These are phyloP conservation scores for Rhagologus leucostigma DNA, from an alignment of 2,113 vertebrate species.

Conservation along the genomic window DNA sequence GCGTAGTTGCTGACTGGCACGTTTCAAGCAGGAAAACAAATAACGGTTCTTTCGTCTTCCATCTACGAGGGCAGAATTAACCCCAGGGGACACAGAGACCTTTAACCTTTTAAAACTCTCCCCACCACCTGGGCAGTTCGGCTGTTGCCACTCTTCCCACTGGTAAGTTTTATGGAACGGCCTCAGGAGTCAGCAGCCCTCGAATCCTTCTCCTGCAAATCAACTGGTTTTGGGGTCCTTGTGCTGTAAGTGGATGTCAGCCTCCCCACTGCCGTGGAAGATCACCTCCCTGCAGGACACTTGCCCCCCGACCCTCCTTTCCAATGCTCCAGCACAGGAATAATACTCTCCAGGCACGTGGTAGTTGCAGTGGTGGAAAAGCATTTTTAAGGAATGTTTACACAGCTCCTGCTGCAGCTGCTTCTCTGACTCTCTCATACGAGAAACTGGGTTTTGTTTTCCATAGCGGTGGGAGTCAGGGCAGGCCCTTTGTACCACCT, in stretches of 20 bases:
- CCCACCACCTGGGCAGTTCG: not conserved
- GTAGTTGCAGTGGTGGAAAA: not conserved
- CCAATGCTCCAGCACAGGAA: not conserved
- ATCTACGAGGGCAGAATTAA: not conserved
- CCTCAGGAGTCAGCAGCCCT: not conserved
- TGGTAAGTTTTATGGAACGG: not conserved
- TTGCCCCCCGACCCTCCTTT: not conserved
- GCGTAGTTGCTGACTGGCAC: not conserved
- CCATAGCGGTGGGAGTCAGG: not conserved
- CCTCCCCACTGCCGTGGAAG: not conserved
- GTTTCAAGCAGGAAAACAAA: not conserved
- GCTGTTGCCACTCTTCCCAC: not conserved
- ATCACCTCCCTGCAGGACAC: not conserved
- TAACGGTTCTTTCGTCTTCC: not conserved
- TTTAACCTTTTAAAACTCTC: not conserved
- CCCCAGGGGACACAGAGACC: not conserved
- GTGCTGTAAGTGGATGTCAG: not conserved
- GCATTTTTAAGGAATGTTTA: not conserved
- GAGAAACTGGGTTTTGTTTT: not conserved
- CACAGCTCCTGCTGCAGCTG: not conserved
- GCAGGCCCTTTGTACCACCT: not conserved
- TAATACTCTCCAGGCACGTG: not conserved
- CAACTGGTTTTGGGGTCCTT: not conserved
- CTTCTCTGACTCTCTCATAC: not conserved
- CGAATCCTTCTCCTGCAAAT: not conserved